Conservation (phyloP, 30 jellyfish, hydroid and myxozoan species). For the Chrysaora quinquecirrha region DNA sequence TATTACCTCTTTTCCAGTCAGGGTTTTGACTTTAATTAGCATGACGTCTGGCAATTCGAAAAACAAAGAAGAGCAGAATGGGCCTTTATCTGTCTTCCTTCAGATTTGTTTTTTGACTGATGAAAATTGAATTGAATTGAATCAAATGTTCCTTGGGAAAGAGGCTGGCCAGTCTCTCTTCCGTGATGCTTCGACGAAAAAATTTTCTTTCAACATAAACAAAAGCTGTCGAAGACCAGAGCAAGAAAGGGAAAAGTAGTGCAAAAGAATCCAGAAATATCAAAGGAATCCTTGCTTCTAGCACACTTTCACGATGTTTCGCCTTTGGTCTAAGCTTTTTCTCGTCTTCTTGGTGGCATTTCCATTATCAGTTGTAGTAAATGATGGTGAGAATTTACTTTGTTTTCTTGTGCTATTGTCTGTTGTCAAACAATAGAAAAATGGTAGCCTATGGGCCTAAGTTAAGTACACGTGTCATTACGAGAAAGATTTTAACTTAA, state of each 20-base stretch:
- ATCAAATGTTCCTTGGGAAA: no score
- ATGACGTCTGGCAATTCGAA: conserved; percentile 33
- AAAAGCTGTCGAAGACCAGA: neutral
- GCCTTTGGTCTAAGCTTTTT: conserved; percentile 50
- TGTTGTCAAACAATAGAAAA: neutral
- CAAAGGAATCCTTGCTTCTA: conserved; percentile 33
- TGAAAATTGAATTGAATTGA: no score
- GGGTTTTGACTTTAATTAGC: conserved; percentile 93
- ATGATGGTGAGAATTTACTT: conserved; percentile 60
- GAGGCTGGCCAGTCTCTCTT: neutral
- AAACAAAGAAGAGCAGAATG: no score
- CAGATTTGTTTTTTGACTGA: no score
- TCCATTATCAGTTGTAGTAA: conserved; percentile 29
- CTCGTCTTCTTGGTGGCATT: conserved; percentile 60
- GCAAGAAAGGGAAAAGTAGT: conserved; percentile 2
- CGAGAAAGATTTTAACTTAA: neutral
- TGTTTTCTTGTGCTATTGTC: no score
- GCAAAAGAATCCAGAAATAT: conserved; percentile 18
- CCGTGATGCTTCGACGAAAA: neutral
- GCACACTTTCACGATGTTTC: conserved; percentile 56
- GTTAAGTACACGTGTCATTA: conserved; percentile 45
- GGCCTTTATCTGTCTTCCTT: no score
- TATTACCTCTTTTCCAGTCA: conserved; percentile 97
- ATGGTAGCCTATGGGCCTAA: conserved; percentile 17
- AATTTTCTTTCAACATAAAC: neutral